A percentile compares a stretch with the other conserved stretches of the same genome.
These are phyloP conservation scores for Stenotaenia linearis DNA, from an alignment of 2,888 invertebrate species.

Conservation along the genomic window DNA sequence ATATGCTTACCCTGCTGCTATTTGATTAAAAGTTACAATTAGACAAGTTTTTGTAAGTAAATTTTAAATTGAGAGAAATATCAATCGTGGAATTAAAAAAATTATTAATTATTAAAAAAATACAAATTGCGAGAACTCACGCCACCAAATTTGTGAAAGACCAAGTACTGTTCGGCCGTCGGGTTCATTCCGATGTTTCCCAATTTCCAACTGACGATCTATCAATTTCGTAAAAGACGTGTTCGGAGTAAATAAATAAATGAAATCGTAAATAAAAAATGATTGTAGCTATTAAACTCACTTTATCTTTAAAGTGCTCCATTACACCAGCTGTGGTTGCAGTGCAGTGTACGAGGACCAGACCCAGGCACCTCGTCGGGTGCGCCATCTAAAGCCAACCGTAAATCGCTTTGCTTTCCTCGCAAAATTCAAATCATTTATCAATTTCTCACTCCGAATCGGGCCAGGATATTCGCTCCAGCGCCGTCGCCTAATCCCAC, in stretches of 20 bases:
- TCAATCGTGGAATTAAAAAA: background rate
- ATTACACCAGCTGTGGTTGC: slow-evolving; percentile 78
- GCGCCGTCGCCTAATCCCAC: slow-evolving; percentile 83
- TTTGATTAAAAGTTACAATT: background rate
- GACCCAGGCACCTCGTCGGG: slow-evolving; percentile 68
- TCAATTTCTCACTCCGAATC: slow-evolving; percentile 59
- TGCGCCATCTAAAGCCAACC: slow-evolving; percentile 57
- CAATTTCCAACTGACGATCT: slow-evolving; percentile 77
- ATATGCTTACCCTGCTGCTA: slow-evolving; percentile 7
- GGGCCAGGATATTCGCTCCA: slow-evolving; percentile 76
- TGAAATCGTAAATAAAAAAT: background rate
- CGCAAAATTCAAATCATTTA: slow-evolving; percentile 10
- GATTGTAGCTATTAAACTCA: slow-evolving; percentile 42
- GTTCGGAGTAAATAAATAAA: background rate
- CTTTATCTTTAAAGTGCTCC: slow-evolving; percentile 77
- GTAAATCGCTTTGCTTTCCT: background rate
- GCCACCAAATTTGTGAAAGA: slow-evolving; percentile 85
- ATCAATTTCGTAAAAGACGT: background rate
- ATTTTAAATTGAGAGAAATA: background rate
- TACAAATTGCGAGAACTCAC: slow-evolving; percentile 57
- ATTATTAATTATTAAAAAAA: background rate
- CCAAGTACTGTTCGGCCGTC: slow-evolving; percentile 78
- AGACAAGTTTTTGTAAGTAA: background rate
- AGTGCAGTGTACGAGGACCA: slow-evolving; percentile 80
- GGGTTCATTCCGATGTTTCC: slow-evolving; percentile 70